Base-by-base conservation (phyloP, 1,140 invertebrate species). In the Neelides sp. region DNA sequence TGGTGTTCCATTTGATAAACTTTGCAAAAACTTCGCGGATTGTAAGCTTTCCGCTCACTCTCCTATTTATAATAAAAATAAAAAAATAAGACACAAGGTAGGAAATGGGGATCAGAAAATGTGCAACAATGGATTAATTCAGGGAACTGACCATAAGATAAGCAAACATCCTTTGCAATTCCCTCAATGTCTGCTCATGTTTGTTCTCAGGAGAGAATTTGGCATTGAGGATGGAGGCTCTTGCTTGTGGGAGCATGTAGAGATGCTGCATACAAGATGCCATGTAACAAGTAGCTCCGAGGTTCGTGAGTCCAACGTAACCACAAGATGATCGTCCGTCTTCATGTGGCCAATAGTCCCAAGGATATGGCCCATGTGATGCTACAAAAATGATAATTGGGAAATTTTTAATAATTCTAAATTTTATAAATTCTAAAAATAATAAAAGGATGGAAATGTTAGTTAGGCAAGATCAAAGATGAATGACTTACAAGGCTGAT, bases 1-100 rank as follows among this genome's bases (percentile, higher is more conserved):
- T 93, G 88, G 64, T 90, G 85, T 64, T 95, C 89, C 91, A 96
- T 95, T 28, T 87, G 90, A 66, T 96, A 96, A 0, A 91, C 88
- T 62, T 92, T 87, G 69, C 92, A 95, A 64, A 96, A 95, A 57
- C 85, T 90, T 15, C 86, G 73, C 0, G 91, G 91, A 69, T 94
- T 94, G 64, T 94, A 95, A 0, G 91, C 85, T 68, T 94, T 94
- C 30, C 91, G 72, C 66, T 95, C 90, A 62, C 87, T 92, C 64
- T 95, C 90, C 73, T 86, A 64, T 7, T 40, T 8, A 8, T 40
- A 40, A 12, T 8, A 40, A 19, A 12, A 13, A 12, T 7, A 40
- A 7, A 40, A 40, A 17, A 17, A 13, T 17, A 19, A 40, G 19
- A 40, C 10, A 10, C 15, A 12, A 40, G 15, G 12, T 12, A 19